These are phyloP conservation scores for Epizoanthus ramosus DNA, from an alignment of 92 coral and sea anemone species.

Conservation along the genomic window DNA sequence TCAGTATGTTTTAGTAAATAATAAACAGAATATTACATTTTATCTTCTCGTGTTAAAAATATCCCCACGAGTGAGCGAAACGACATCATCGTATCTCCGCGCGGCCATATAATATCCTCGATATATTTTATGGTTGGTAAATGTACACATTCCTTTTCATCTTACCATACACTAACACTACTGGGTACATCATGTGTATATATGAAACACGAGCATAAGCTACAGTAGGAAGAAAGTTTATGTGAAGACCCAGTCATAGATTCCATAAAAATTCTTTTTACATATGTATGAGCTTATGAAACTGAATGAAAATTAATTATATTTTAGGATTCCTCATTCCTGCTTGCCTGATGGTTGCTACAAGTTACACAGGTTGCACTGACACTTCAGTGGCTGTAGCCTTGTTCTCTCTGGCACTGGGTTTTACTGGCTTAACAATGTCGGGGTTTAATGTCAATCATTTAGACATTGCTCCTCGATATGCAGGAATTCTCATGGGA, in stretches of 20 bases:
- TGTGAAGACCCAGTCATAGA: background rate
- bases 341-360: slow-evolving; percentile 82
- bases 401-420: slow-evolving; percentile 79
- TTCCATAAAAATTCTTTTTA: background rate
- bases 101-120: no score
- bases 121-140: no score
- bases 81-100: no score
- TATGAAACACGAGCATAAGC: background rate
- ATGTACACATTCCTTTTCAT: no score
- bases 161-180: no score
- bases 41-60: no score
- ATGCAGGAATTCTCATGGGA: slow-evolving; percentile 95
- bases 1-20: no score
- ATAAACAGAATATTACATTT: no score
- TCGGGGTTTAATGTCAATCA: slow-evolving; percentile 78
- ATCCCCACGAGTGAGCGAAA: no score
- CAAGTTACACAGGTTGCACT: slow-evolving; percentile 85
- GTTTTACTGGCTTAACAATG: slow-evolving; percentile 55
- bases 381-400: slow-evolving; percentile 78
- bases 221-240: background rate
- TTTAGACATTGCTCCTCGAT: slow-evolving; percentile 93
- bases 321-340: slow-evolving; percentile 76
- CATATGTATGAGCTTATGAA: background rate
- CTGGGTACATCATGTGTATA: no score
- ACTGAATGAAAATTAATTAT: slow-evolving; percentile 1